Evolutionary conservation across 2,888 invertebrate species (phyloP), one percentile per base, ranked within the genome.

Genomic region (Entomobrya multifasciata): DNA sequence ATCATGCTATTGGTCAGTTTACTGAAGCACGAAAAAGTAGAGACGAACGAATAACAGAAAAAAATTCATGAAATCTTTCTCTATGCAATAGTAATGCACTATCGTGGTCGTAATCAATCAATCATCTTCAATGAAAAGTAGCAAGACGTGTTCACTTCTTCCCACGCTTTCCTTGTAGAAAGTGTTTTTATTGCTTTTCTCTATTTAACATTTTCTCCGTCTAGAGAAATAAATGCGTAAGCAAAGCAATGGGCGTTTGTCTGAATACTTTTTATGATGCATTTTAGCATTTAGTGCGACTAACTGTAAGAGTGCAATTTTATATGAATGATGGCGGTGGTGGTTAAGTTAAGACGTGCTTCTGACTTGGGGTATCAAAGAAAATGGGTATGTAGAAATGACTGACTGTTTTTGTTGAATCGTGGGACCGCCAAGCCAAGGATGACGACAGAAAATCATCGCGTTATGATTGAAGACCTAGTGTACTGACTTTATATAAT

Each of bases 31-130:
- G n/a, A n/a, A n/a, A n/a, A n/a, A n/a, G n/a, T n/a, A n/a, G n/a
- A n/a, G n/a, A n/a, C n/a, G n/a, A n/a, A n/a, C n/a, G n/a, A n/a
- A n/a, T n/a, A n/a, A n/a, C n/a, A n/a, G n/a, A n/a, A 27, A 55
- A 15, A 76, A 76, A 27, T 8, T 65, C 57, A 57, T 57, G 15
- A 57, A 57, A 57, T 65, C n/a, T n/a, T n/a, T n/a, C n/a, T n/a
- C n/a, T n/a, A 1, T n/a, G 4, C 30, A 65, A 10, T 49, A 80
- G 67, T 22, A 80, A 70, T 17, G n/a, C 8, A 72, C 57, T 27
- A 41, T 8, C 44, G 4, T n/a, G n/a, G n/a, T n/a, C 22, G 70
- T 72, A 78, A 72, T 79, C 85, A 85, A 85, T 85, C 85, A 85
- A 85, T 85, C 85, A 79, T 79, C 60, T 85, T 49, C 49, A 44